Evolutionary conservation across 2,113 vertebrate species (phyloP).

Genomic region (Stigmatopora argus): DNA sequence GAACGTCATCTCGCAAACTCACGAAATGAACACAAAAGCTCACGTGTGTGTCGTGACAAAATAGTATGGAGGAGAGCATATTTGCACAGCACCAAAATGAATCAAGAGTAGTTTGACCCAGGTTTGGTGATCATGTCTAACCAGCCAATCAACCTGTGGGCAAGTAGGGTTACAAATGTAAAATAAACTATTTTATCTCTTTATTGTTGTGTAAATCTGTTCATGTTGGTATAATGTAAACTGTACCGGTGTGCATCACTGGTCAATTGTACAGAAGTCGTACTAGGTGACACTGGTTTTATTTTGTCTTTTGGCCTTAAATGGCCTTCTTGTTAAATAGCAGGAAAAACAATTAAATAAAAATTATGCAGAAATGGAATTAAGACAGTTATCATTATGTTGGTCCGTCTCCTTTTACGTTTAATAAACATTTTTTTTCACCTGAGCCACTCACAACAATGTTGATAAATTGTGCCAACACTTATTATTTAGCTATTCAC

Average conservation of each 20-base stretch:
- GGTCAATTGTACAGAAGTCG: conserved; percentile 65
- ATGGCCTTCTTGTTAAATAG: conserved; percentile 57
- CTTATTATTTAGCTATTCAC: too few species aligned
- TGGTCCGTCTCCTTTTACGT: not conserved
- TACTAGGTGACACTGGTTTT: conserved; percentile 70
- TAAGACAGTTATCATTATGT: not conserved
- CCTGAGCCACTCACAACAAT: too few species aligned
- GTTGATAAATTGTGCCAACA: too few species aligned
- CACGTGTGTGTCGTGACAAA: conserved; percentile 48
- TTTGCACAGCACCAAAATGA: conserved; percentile 64
- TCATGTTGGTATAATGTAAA: conserved; percentile 66
- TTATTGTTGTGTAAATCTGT: conserved; percentile 62
- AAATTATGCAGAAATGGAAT: conserved; percentile 51
- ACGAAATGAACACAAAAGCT: conserved; percentile 33
- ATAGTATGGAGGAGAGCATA: conserved; percentile 53
- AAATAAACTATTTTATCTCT: conserved; percentile 55
- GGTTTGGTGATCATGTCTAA: conserved; percentile 39
- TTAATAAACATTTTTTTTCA: too few species aligned
- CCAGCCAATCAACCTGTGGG: conserved; percentile 43
- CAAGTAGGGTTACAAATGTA: conserved; percentile 29
- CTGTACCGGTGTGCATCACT: conserved; percentile 64
- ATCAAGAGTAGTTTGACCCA: conserved; percentile 36
- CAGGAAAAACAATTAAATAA: conserved; percentile 56
- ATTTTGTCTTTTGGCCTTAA: conserved; percentile 63
- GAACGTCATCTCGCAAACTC: conserved; percentile 39